phyloP scores from a whole-genome alignment of 2,888 invertebrate species.

The Dasypolia templi region DNA sequence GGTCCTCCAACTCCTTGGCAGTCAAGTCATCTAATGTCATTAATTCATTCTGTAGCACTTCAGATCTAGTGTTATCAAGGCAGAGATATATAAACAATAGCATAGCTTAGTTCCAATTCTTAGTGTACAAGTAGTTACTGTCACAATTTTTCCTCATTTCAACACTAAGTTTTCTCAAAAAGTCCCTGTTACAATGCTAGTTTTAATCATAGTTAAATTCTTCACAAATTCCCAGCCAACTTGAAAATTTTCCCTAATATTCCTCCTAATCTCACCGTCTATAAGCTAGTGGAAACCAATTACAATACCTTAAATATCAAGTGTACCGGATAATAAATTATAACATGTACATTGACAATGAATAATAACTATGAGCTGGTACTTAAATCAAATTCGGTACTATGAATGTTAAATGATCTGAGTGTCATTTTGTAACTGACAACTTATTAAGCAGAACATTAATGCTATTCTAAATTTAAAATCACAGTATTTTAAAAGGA shows the following conservation, averaged over 20 bases:
- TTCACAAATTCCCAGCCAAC: neutral
- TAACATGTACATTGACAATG: conserved; percentile 42
- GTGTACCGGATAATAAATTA: conserved; percentile 19
- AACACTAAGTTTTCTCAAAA: neutral
- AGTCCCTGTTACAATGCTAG: too few species aligned
- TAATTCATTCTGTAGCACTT: conserved; percentile 40
- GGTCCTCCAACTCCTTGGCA: conserved; percentile 26
- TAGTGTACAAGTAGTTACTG: conserved; percentile 1
- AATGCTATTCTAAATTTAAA: conserved; percentile 9
- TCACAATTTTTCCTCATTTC: conserved; percentile 16
- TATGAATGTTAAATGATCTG: conserved; percentile 25
- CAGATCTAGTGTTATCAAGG: neutral
- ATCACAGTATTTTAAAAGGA: neutral
- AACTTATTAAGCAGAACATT: conserved; percentile 9
- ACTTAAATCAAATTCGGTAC: neutral
- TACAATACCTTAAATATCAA: conserved; percentile 22
- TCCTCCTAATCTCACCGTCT: conserved; percentile 17
- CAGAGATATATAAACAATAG: conserved; percentile 36
- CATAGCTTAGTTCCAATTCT: conserved; percentile 4
- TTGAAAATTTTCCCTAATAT: conserved; percentile 1
- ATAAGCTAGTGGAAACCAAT: conserved; percentile 21
- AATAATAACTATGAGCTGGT: conserved; percentile 25
- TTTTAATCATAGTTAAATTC: neutral
- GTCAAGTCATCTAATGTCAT: conserved; percentile 44
- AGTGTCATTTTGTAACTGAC: conserved; percentile 8